Evolutionary conservation across 2,113 vertebrate species (phyloP).

Genomic region (Labeo rohita): DNA sequence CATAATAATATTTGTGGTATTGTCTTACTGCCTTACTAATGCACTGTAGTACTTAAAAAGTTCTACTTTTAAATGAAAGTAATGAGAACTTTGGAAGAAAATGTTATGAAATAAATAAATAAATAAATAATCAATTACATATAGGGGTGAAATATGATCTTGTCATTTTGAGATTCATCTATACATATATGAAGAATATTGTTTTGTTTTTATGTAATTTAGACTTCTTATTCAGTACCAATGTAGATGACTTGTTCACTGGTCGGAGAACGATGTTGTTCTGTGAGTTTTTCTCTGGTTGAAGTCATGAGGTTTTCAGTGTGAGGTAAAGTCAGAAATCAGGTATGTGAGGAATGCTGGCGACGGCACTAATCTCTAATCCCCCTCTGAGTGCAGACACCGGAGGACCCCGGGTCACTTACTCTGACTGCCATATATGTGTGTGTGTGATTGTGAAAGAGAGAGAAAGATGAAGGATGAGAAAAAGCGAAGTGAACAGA

Average conservation of each 20-base stretch:
- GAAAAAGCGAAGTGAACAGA: slow-evolving; percentile 9
- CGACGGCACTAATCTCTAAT: slow-evolving; percentile 58
- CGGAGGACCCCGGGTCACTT: slow-evolving; percentile 43
- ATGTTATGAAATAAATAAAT: neutral
- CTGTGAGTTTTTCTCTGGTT: slow-evolving; percentile 49
- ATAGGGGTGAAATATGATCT: too few relatives aligned
- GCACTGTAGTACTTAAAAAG: too few relatives aligned
- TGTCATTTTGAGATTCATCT: too few relatives aligned
- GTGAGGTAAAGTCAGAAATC: slow-evolving; percentile 43
- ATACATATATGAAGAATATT: neutral
- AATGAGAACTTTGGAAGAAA: too few relatives aligned
- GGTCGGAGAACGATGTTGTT: neutral
- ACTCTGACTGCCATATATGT: slow-evolving; percentile 24
- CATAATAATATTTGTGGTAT: too few relatives aligned
- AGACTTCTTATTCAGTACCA: too few relatives aligned
- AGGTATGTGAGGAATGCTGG: slow-evolving; percentile 57
- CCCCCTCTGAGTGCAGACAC: slow-evolving; percentile 51
- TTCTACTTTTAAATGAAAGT: too few relatives aligned
- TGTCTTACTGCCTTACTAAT: too few relatives aligned
- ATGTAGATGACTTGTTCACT: neutral
- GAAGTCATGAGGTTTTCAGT: slow-evolving; percentile 30
- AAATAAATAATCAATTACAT: too few relatives aligned
- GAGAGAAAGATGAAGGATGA: neutral
- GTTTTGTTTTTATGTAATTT: too few relatives aligned
- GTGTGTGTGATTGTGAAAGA: slow-evolving; percentile 15